Evolutionary conservation across 2,888 invertebrate genomes (phyloP), one percentile per base, ranked within the genome.

Genomic region (Tethea ocularis): DNA sequence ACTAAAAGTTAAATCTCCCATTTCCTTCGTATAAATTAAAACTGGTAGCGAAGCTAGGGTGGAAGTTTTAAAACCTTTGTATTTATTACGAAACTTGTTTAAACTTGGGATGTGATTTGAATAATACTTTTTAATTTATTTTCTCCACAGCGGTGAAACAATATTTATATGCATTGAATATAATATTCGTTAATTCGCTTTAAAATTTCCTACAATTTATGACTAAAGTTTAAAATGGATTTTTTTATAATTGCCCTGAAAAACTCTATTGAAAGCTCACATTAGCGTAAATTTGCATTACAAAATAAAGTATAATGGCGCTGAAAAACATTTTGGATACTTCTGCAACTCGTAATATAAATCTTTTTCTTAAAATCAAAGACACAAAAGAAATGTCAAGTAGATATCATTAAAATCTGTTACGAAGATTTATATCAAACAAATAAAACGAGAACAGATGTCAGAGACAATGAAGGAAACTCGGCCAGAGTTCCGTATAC

Each of bases 101-200:
- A 46, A 63, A 64, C 66, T 66, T 56, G 56, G 58, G 62, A 72
- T 75, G 64, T 68, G 65, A 76, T 78, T 80, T 76, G 70, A 77
- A 76, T 79, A 80, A 80, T 74, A 64, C 67, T 74, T 69, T 76
- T 70, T 74, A 77, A 75, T 78, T 74, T 64, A 54, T 54, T 54
- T 33, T 15, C 36, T 11, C 7, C 15, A 22, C 33, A 22, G 52
- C n/a, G 46, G 20, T 46, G 46, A 46, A 20, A 46, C 46, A 46
- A 46, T 46, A 46, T n/a, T 46, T 15, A 3, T 46, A 46, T 46
- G 20, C 46, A 20, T 46, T 2, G 20, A 46, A 46, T 46, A 20
- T 38, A 38, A 38, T n/a, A 33, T 33, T 33, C 10, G n/a, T n/a
- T n/a, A n/a, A 38, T 38, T 38, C 15, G 20, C 20, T 20, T 38